phyloP scores from a whole-genome alignment of 2,888 invertebrate species.

The Tiliacea aurago region DNA sequence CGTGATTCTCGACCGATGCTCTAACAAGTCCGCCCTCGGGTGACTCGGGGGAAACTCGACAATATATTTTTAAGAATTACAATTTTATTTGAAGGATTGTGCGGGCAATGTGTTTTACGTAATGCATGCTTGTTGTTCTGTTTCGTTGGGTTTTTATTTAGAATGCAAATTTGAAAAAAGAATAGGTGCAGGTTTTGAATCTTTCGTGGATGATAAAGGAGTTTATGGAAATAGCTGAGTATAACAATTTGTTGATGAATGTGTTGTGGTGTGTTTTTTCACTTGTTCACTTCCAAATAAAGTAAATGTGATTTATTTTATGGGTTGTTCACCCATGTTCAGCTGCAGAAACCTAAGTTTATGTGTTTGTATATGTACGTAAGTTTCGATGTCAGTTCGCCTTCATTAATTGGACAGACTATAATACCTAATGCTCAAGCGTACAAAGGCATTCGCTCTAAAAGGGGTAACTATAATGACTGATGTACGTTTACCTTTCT shows the following conservation, averaged over 20 bases:
- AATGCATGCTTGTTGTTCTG: constrained; percentile 44
- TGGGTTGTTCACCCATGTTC: background rate
- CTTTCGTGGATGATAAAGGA: constrained; percentile 5
- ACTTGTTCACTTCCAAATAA: background rate
- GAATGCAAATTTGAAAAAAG: constrained; percentile 34
- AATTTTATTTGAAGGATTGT: constrained; percentile 67
- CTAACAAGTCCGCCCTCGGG: constrained; percentile 80
- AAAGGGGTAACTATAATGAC: background rate
- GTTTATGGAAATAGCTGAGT: background rate
- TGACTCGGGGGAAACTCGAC: constrained; percentile 72
- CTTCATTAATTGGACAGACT: background rate
- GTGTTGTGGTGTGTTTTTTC: background rate
- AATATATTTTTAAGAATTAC: constrained; percentile 73
- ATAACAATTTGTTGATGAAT: background rate
- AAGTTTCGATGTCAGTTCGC: background rate
- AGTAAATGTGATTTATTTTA: background rate
- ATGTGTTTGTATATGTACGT: background rate
- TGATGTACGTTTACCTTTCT: background rate
- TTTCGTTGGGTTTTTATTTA: constrained; percentile 43
- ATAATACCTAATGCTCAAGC: background rate
- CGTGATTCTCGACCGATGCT: constrained; percentile 85
- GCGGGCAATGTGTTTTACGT: constrained; percentile 58
- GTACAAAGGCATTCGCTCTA: background rate
- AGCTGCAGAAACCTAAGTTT: background rate
- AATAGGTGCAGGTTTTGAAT: constrained; percentile 13